Conservation (phyloP, 2,113 vertebrate species). For the Ginglymostoma cirratum region DNA sequence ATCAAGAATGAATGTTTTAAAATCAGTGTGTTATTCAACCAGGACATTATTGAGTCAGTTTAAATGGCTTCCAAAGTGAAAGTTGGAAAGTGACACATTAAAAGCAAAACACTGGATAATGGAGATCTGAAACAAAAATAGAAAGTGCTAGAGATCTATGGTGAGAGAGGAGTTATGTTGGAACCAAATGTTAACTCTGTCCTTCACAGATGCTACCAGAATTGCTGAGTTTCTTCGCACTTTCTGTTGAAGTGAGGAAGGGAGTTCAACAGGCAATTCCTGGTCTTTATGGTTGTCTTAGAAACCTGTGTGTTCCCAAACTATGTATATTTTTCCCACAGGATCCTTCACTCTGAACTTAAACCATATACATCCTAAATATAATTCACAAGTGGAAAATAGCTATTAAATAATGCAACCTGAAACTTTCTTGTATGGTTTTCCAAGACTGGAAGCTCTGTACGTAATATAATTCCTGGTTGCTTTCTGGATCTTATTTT, state of each 20-base stretch:
- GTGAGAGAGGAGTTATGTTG: no score
- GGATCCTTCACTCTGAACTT: background rate
- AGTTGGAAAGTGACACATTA: background rate
- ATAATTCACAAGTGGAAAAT: background rate
- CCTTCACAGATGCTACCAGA: no score
- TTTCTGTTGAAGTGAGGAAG: no score
- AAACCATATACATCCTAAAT: background rate
- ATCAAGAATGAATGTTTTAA: background rate
- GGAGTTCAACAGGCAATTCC: background rate
- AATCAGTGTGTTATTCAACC: background rate
- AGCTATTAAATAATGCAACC: background rate
- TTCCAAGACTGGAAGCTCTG: background rate
- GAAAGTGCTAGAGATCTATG: no score
- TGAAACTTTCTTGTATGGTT: background rate
- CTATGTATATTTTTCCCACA: background rate
- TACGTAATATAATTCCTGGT: background rate
- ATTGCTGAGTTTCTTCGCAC: no score
- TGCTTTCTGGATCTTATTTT: background rate
- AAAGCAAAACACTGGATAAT: no score
- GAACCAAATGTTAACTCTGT: no score
- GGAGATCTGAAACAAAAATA: no score
- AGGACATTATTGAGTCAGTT: background rate
- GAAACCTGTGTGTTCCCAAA: background rate
- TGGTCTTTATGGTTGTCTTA: background rate
- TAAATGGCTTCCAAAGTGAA: background rate